These are phyloP conservation scores for Nymphalis urticae DNA, from an alignment of 2,888 invertebrate species.

Conservation along the genomic window DNA sequence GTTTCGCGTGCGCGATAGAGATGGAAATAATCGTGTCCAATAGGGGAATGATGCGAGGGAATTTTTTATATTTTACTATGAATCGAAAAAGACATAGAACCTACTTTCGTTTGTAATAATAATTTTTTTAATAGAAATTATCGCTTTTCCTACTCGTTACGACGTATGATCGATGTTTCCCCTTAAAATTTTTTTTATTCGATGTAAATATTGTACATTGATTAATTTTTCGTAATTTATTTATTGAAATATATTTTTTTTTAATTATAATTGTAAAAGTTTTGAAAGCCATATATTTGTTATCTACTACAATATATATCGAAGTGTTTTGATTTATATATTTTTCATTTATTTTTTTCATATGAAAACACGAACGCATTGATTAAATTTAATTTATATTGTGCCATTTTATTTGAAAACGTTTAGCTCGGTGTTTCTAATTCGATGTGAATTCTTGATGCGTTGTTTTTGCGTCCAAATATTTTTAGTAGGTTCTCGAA, in stretches of 20 bases:
- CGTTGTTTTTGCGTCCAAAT: conserved; percentile 52
- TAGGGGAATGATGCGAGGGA: conserved; percentile 75
- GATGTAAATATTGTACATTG: conserved; percentile 81
- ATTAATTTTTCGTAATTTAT: conserved; percentile 71
- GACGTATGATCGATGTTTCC: conserved; percentile 56
- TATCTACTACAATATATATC: conserved; percentile 60
- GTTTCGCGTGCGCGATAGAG: conserved; percentile 50
- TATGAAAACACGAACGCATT: conserved; percentile 10
- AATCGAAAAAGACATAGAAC: conserved; percentile 76
- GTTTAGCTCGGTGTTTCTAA: conserved; percentile 63
- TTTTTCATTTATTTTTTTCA: conserved; percentile 45
- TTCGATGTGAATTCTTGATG: conserved; percentile 46
- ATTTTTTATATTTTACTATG: conserved; percentile 80
- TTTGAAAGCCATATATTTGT: conserved; percentile 71
- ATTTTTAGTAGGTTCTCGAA: conserved; percentile 70
- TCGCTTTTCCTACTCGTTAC: conserved; percentile 58
- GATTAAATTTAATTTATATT: conserved; percentile 32
- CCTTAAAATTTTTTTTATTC: conserved; percentile 48
- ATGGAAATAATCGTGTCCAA: conserved; percentile 67
- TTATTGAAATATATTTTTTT: conserved; percentile 70
- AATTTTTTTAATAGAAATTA: conserved; percentile 60
- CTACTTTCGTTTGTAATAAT: conserved; percentile 57
- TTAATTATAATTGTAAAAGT: conserved; percentile 54
- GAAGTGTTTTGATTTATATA: conserved; percentile 44
- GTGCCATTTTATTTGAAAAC: conserved; percentile 69